Conservation (phyloP, 2,113 vertebrate species). For the Pelvicachromis taeniatus region DNA sequence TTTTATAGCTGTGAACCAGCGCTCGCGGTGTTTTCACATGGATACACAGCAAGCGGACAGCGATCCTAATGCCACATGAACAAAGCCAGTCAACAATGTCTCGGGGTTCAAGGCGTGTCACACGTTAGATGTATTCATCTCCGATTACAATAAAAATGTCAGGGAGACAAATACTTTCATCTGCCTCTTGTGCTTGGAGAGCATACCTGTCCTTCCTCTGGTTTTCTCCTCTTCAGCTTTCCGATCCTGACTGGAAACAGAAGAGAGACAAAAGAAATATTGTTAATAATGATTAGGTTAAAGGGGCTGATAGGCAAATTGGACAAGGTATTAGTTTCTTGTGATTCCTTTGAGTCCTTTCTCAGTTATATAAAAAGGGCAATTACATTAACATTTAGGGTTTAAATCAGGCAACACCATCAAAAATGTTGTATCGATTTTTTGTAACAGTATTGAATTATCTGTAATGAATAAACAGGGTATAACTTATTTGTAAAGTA, state of each 20-base stretch:
- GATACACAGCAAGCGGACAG: constrained; percentile 42
- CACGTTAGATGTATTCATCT: not conserved
- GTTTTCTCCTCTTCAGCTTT: constrained; percentile 68
- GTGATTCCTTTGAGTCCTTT: not conserved
- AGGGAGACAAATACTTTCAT: not conserved
- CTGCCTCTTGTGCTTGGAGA: not conserved
- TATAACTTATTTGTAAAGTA: not conserved
- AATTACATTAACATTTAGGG: not conserved
- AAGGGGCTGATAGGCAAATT: not conserved
- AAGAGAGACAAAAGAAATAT: not conserved
- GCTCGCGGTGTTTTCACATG: constrained; percentile 38
- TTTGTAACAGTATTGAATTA: not conserved
- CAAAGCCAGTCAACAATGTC: constrained; percentile 1
- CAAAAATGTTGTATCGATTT: not conserved
- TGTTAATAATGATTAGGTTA: not conserved
- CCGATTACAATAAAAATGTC: constrained; percentile 7
- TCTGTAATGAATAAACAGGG: not conserved
- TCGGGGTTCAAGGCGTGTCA: not conserved
- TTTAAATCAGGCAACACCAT: not conserved
- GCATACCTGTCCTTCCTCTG: constrained; percentile 57
- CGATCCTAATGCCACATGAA: constrained; percentile 43
- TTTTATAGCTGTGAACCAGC: constrained; percentile 36
- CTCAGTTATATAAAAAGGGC: not conserved
- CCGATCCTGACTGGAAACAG: constrained; percentile 61
- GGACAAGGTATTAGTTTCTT: not conserved